Evolutionary conservation across 1,140 invertebrate species (phyloP).

Genomic region (Radopholus similis): DNA sequence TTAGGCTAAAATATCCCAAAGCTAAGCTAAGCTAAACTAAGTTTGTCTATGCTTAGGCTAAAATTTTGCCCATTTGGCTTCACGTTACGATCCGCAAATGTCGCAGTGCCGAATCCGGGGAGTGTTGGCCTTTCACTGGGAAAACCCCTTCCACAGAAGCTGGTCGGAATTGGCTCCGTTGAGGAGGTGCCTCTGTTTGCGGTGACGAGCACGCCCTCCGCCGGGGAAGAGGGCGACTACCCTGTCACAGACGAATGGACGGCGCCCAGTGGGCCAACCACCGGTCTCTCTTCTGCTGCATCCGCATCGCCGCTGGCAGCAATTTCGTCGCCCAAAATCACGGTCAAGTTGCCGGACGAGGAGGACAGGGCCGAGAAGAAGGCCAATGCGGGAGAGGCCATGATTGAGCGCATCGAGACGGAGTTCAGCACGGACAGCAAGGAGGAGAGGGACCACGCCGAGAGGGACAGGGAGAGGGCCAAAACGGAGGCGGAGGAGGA

Average conservation of each 20-base stretch:
- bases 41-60: no score
- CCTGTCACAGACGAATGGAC: no score
- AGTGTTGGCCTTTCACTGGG: no score
- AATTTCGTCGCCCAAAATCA: conserved; percentile 25
- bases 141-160: neutral
- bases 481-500: neutral
- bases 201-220: no score
- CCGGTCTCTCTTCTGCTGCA: no score
- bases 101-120: no score
- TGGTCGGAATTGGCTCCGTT: conserved; percentile 14
- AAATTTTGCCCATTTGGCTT: no score
- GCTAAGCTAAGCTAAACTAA: no score
- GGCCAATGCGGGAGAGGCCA: neutral
- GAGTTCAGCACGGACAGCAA: conserved; percentile 29
- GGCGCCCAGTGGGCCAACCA: no score
- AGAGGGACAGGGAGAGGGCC: neutral
- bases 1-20: no score
- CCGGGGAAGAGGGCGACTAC: neutral
- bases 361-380: neutral
- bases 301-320: no score
- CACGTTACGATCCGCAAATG: no score
- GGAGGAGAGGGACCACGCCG: neutral
- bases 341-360: conserved; percentile 21
- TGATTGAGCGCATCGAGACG: conserved; percentile 26
- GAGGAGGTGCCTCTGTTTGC: conserved; percentile 16